Evolutionary conservation across 2,888 invertebrate genomes (phyloP).

Genomic region (Torymus tubicola): DNA sequence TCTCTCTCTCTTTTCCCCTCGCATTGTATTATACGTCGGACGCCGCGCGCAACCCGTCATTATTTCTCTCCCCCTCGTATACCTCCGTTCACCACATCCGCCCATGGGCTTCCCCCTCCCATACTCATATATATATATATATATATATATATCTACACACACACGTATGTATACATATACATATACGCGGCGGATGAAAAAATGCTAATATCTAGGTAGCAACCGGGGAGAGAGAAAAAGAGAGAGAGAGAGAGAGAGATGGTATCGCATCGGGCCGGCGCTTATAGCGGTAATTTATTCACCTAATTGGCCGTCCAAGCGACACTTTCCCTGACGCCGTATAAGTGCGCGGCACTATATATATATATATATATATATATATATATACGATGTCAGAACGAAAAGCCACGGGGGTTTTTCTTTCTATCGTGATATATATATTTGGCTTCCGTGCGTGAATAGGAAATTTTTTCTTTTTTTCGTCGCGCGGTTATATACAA

Average conservation of each 20-base stretch:
- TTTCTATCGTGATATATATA: no score
- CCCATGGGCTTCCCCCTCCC: background rate
- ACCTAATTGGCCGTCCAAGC: slow-evolving; percentile 45
- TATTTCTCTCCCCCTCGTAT: slow-evolving; percentile 64
- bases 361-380: no score
- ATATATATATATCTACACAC: background rate
- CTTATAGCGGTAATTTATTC: slow-evolving; percentile 52
- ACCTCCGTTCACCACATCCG: background rate
- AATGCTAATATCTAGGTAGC: slow-evolving; percentile 43
- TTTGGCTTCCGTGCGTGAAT: no score
- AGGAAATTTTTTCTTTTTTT: slow-evolving; percentile 7
- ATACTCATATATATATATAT: background rate
- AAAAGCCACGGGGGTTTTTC: no score
- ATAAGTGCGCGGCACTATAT: no score
- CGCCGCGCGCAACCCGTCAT: slow-evolving; percentile 64
- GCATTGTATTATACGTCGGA: slow-evolving; percentile 56
- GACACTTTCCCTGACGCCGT: slow-evolving; percentile 12
- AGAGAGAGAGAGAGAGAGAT: background rate
- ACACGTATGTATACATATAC: background rate
- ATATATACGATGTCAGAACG: no score
- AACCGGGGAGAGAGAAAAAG: background rate
- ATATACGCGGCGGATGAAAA: slow-evolving; percentile 30
- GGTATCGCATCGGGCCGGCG: slow-evolving; percentile 27
- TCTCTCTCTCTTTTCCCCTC: slow-evolving; percentile 59
- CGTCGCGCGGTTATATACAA: background rate